Base-by-base conservation (phyloP, 37 sponge, comb jelly and placozoan species). In the Dysidea cf. avara region DNA sequence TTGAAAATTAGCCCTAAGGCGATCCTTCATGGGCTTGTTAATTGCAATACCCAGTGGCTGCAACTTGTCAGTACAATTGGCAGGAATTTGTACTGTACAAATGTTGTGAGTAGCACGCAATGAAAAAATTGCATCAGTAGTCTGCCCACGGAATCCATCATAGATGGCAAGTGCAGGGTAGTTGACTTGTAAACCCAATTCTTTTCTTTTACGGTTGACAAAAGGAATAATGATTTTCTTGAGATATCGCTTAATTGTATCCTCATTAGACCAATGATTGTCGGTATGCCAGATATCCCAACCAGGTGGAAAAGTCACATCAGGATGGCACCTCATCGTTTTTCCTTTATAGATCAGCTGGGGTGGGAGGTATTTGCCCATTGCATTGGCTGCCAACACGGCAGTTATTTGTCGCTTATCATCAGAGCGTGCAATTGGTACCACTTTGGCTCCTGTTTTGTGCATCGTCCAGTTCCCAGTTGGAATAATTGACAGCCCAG, bases 191-290 rank as follows among this genome's bases (percentile, higher is more conserved):
- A 77, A 47, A 50, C 65, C 32, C 34, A 79, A 34, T 26, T 48
- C 33, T 66, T 54, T 30, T 20, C 86, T 53, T 22, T 65, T 66
- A 12, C 39, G 5, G 1, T 53, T 33, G 20, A 86, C 55, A 49
- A 69, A 86, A 2, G 81, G 86, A n/a, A 72, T 35, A 61, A 86
- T 37, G 31, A 86, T 57, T 14, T 86, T 30, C 29, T 74, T 21
- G 12, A 86, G 22, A 53, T 79, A 86, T 24, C 24, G 5, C 3
- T 36, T 31, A 72, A 79, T 86, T 6, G 86, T 86, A 18, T 67
- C 55, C 29, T 86, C 86, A 58, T 61, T 86, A n/a, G 80, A 71
- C 86, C 86, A 86, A 20, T 81, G 76, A 24, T 79, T 80, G 1
- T 37, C 52, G 66, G 53, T 68, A 33, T 80, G 78, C 26, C 40